phyloP scores from a whole-genome alignment of 2,888 invertebrate species.

The Drosophila buzzatii region DNA sequence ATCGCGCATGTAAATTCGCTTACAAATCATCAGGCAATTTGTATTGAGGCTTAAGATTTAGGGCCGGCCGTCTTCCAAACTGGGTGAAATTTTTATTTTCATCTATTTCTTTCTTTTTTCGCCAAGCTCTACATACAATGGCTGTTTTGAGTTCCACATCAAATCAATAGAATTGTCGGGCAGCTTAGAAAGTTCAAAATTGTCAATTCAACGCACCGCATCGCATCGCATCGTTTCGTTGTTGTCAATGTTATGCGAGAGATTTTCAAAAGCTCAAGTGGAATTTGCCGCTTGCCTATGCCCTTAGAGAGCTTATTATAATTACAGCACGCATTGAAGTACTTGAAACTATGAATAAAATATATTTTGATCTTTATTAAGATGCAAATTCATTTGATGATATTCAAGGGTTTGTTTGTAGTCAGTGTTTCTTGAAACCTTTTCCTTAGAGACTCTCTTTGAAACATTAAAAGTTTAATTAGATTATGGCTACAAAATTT shows the following conservation, averaged over 20 bases:
- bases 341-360: neutral
- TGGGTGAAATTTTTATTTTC: conserved; percentile 62
- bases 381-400: neutral
- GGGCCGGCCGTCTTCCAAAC: conserved; percentile 20
- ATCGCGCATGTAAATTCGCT: conserved; percentile 50
- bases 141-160: conserved; percentile 16
- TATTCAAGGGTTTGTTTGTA: neutral
- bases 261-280: conserved; percentile 26
- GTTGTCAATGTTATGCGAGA: conserved; percentile 28
- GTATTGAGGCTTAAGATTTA: conserved; percentile 38
- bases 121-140: conserved; percentile 22
- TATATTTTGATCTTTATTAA: neutral
- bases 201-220: conserved; percentile 15
- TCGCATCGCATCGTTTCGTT: conserved; percentile 9
- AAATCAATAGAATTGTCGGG: conserved; percentile 51
- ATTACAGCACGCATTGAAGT: neutral
- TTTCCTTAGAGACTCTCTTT: neutral
- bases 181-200: conserved; percentile 67
- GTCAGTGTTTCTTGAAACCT: neutral
- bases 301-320: neutral
- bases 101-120: neutral
- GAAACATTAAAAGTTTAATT: neutral
- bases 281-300: conserved; percentile 23
- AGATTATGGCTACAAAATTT: too few relatives aligned
- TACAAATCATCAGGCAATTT: conserved; percentile 31